Percentiles rank a stretch among this genome's conserved stretches.
These are phyloP conservation scores for Tachystola acroxantha DNA, from an alignment of 2,888 invertebrate genomes.

Conservation along the genomic window DNA sequence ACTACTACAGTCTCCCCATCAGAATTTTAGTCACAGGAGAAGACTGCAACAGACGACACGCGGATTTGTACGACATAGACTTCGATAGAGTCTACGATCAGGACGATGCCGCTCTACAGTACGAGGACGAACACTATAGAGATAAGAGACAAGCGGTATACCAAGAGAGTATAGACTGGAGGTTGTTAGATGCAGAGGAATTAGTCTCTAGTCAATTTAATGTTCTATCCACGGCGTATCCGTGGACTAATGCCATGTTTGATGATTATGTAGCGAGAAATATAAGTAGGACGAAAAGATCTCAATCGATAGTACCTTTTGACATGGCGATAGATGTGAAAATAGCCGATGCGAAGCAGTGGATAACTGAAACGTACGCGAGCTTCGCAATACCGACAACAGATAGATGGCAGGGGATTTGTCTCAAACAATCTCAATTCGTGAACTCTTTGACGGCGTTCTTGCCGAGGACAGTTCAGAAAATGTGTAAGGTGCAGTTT, in stretches of 20 bases:
- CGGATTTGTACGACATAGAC: slow-evolving; percentile 79
- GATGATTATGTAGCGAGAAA: slow-evolving; percentile 73
- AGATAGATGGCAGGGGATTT: slow-evolving; percentile 89
- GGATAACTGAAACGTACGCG: slow-evolving; percentile 92
- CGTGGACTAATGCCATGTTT: slow-evolving; percentile 73
- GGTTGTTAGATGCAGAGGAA: slow-evolving; percentile 64
- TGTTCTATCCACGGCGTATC: slow-evolving; percentile 68
- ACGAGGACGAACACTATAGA: slow-evolving; percentile 57
- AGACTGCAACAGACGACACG: slow-evolving; percentile 81
- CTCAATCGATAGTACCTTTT: slow-evolving; percentile 58
- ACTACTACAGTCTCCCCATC: slow-evolving; percentile 89
- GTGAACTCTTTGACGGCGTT: slow-evolving; percentile 88
- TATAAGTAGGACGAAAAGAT: slow-evolving; percentile 72
- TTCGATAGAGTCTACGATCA: slow-evolving; percentile 77
- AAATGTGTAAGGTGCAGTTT: slow-evolving; percentile 86
- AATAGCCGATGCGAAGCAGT: slow-evolving; percentile 87
- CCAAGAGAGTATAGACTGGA: slow-evolving; percentile 63
- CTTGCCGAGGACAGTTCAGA: slow-evolving; percentile 84
- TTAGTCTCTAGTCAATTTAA: slow-evolving; percentile 68
- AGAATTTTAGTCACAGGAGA: slow-evolving; percentile 86
- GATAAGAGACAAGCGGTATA: slow-evolving; percentile 56
- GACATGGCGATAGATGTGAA: slow-evolving; percentile 81
- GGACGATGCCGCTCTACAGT: slow-evolving; percentile 62
- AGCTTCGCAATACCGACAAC: slow-evolving; percentile 92
- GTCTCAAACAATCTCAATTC: slow-evolving; percentile 87